phyloP scores from a whole-genome alignment of 1,140 invertebrate genomes.

The Eriosoma lanigerum region DNA sequence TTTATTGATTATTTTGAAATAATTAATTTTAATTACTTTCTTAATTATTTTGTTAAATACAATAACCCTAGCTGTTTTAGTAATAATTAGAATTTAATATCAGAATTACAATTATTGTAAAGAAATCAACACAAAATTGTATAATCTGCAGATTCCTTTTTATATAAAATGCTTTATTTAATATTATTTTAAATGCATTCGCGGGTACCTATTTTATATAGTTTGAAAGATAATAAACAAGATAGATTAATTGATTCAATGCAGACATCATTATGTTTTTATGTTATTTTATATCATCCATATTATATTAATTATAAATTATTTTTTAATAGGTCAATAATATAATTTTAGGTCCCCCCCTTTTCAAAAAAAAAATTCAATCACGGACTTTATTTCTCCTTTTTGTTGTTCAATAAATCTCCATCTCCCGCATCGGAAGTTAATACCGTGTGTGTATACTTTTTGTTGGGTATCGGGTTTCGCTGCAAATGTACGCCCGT shows the following conservation, averaged over 20 bases:
- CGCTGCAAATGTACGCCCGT: slow-evolving; percentile 35
- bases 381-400: slow-evolving; percentile 8
- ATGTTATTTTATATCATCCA: background rate
- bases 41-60: too few relatives aligned
- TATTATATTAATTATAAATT: background rate
- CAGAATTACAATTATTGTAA: too few relatives aligned
- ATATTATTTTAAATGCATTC: background rate
- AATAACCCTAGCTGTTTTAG: too few relatives aligned
- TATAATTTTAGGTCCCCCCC: background rate
- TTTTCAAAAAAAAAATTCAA: background rate
- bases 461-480: slow-evolving; percentile 48
- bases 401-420: slow-evolving; percentile 45
- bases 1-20: too few relatives aligned
- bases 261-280: too few relatives aligned
- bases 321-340: slow-evolving; percentile 47
- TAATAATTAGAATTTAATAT: too few relatives aligned
- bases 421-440: slow-evolving; percentile 47
- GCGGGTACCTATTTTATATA: background rate
- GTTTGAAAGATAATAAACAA: background rate
- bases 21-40: too few relatives aligned
- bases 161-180: too few relatives aligned
- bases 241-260: too few relatives aligned
- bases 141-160: too few relatives aligned
- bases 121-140: too few relatives aligned
- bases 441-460: slow-evolving; percentile 13